Evolutionary conservation across 2,888 invertebrate genomes (phyloP), one percentile per base, ranked within the genome.

Genomic region (Druceiella hillmani): DNA sequence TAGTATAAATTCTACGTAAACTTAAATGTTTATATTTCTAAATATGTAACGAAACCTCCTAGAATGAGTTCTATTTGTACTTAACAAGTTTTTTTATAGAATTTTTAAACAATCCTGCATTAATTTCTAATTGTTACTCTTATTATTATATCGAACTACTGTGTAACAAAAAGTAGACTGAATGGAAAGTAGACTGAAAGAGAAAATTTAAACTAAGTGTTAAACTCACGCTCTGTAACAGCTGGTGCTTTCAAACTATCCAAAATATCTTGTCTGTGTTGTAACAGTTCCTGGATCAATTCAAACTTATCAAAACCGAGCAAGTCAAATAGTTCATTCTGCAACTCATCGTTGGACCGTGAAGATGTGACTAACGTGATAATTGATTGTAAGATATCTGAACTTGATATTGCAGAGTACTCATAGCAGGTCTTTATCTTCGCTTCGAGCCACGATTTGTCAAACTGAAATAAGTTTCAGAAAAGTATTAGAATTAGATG

Each of bases 251-350:
- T 54, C n/a, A 70, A 55, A 44, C 65, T 67, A n/a, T 62, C 55
- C 2, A 62, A 58, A 6, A 81, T 76, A 46, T 69, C 74, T 30
- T 62, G 59, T 7, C 88, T 70, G 50, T 85, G 78, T 34, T 76
- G 67, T 16, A 90, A 59, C 41, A 90, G 59, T 24, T 73, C 66
- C 41, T 78, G 74, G 16, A 87, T 83, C 40, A 89, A 70, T 54
- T 88, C 87, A 58, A 89, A 80, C 51, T 82, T 69, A 49, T 93
- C 89, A 59, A 86, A 91, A 0, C 97, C 97, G 14, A 93, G 71
- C 3, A 94, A 64, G 52, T 97, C 95, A 59, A 93, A 86, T 12
- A 97, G 64, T 61, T 88, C 87, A 55, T 83, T 84, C 57, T 89
- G 83, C 43, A 89, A 64, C 52, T 85, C 86, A 43, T 79, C 79